Base-by-base conservation (phyloP, 2,113 vertebrate species). In the Channa maculata region DNA sequence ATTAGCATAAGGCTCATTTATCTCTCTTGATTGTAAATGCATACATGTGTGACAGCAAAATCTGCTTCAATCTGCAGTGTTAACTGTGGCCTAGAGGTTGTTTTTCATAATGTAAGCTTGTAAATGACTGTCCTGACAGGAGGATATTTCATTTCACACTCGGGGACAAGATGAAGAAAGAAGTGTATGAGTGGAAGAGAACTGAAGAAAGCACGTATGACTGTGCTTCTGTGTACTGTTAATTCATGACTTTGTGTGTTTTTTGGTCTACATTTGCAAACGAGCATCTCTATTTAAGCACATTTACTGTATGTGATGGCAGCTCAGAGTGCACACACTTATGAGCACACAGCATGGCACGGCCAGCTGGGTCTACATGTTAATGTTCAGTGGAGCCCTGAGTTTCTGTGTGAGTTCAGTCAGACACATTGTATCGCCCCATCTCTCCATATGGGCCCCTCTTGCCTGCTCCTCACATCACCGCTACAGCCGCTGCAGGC, bases 401-500 rank as follows among this genome's bases (percentile, higher is more conserved):
- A 80, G 77, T 87, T 82, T 70, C 46, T 82, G 80, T 79, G 87
- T 83, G 80, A 83, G 80, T 76, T 89, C 89, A 89, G 82, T 86
- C 84, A 85, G 83, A 83, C 64, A 78, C 64, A 76, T 79, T 86
- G 78, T 83, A 84, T 89, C 34, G 34, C 81, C 77, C 81, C 54
- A 8, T 46, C 80, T 71, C 81, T 85, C 91, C 91, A 91, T 92
- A 91, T 92, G 91, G 90, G 90, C 85, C 88, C 88, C 64, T 86
- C 76, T 65, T 73, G 75, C 57, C 79, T 55, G 57, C 75, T 72
- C 75, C 24, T 75, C 61, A 51, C 80, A 71, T 41, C 82, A 43
- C 54, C 48, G 70, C 79, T 63, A 13, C 58, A 77, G 69, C 64
- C 60, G 73, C 90, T 83, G 80, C 69, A 75, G 89, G 90, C 87